phyloP scores from a whole-genome alignment of 2,888 invertebrate species.

The Hetaerina titia region DNA sequence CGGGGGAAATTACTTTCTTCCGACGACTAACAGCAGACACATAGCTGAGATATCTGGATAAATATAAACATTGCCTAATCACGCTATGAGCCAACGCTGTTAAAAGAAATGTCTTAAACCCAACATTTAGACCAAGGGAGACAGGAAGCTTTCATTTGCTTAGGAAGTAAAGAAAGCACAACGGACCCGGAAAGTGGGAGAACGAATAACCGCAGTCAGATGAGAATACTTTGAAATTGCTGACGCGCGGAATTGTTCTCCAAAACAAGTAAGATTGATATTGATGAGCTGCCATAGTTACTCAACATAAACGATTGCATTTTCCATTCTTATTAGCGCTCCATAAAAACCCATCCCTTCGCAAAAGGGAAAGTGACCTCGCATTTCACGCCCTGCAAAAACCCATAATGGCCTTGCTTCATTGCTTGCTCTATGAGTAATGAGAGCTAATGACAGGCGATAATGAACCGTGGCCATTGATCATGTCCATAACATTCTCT shows the following conservation, averaged over 20 bases:
- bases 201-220: background rate
- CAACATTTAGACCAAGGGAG: background rate
- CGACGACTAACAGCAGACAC: no score
- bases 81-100: no score
- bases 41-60: no score
- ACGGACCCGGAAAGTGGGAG: background rate
- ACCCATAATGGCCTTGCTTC: conserved; percentile 45
- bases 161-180: background rate
- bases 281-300: conserved; percentile 21
- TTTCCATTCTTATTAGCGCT: conserved; percentile 22
- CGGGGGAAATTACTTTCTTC: no score
- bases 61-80: no score
- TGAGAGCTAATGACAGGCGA: conserved; percentile 66
- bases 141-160: background rate
- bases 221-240: background rate
- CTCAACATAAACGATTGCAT: background rate
- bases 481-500: conserved; percentile 38
- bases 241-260: background rate
- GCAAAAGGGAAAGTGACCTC: conserved; percentile 50
- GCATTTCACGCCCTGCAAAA: conserved; percentile 64
- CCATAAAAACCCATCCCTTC: conserved; percentile 10
- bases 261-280: conserved; percentile 21
- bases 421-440: conserved; percentile 44
- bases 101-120: no score
- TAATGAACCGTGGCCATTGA: conserved; percentile 59